Evolutionary conservation across 2,888 invertebrate species (phyloP).

Genomic region (Exephanes ischioxanthus): DNA sequence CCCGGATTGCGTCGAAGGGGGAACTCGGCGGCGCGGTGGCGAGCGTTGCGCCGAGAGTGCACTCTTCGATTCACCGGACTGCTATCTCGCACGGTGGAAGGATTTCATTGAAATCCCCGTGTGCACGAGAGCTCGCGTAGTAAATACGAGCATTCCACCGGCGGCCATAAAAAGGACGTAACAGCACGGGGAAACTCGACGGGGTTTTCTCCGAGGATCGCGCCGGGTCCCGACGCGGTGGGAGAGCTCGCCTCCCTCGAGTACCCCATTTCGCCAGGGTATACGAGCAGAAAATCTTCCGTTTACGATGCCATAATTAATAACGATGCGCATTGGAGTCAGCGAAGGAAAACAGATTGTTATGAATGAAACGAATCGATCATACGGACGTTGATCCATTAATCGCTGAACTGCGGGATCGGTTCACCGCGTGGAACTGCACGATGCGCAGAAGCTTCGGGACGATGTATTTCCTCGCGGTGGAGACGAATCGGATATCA

Average conservation of each 20-base stretch:
- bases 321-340: conserved; percentile 26
- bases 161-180: conserved; percentile 69
- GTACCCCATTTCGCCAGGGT: conserved; percentile 28
- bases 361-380: conserved; percentile 6
- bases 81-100: conserved; percentile 14
- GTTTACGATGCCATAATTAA: conserved; percentile 24
- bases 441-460: neutral
- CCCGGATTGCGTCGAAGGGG: conserved; percentile 23
- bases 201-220: conserved; percentile 63
- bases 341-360: neutral
- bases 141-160: conserved; percentile 70
- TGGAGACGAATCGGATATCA: neutral
- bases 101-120: conserved; percentile 61
- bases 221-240: conserved; percentile 42
- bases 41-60: conserved; percentile 27
- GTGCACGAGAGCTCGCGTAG: conserved; percentile 42
- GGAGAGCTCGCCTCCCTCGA: conserved; percentile 36
- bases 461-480: neutral
- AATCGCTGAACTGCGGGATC: neutral
- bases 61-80: conserved; percentile 45
- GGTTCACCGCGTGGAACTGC: neutral
- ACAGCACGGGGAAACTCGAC: conserved; percentile 67
- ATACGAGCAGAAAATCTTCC: conserved; percentile 23
- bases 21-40: conserved; percentile 24
- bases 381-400: neutral